phyloP scores from a whole-genome alignment of 2,797 vertebrate species.

The Varecia variegata region DNA sequence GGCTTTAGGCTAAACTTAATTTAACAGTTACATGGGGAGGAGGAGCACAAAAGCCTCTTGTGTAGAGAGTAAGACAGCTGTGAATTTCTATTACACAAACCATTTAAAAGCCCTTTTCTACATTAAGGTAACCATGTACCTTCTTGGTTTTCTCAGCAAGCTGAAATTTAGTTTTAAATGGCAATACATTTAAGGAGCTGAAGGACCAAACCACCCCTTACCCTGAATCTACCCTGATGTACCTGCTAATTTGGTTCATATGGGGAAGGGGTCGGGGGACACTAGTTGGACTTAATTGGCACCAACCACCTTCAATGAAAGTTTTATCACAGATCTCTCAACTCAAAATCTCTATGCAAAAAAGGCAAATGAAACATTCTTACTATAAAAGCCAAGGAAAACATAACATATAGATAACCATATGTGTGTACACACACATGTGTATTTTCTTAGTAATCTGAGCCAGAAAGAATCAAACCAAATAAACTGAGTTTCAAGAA shows the following conservation, averaged over 20 bases:
- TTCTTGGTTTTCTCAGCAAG: not conserved
- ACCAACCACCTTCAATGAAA: not conserved
- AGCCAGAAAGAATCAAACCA: not conserved
- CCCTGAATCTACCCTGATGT: not conserved
- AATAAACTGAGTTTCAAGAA: not conserved
- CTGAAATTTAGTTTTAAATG: not conserved
- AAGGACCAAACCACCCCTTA: not conserved
- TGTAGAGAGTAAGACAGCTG: not conserved
- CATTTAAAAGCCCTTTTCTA: not conserved
- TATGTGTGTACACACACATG: not conserved
- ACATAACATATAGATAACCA: not conserved
- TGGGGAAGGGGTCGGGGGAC: not conserved
- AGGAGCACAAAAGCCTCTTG: not conserved
- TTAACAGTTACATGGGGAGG: accelerated
- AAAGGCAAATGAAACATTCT: not conserved
- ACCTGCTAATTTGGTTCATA: not conserved
- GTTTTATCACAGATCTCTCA: not conserved
- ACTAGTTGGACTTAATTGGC: not conserved
- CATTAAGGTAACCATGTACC: not conserved
- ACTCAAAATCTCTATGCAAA: not conserved
- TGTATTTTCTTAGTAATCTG: not conserved
- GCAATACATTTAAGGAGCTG: not conserved
- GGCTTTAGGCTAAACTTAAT: not conserved
- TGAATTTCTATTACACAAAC: not conserved
- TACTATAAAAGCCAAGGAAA: not conserved